These are phyloP conservation scores for Sparidentex hasta DNA, from an alignment of 2,797 vertebrate species.

Conservation along the genomic window DNA sequence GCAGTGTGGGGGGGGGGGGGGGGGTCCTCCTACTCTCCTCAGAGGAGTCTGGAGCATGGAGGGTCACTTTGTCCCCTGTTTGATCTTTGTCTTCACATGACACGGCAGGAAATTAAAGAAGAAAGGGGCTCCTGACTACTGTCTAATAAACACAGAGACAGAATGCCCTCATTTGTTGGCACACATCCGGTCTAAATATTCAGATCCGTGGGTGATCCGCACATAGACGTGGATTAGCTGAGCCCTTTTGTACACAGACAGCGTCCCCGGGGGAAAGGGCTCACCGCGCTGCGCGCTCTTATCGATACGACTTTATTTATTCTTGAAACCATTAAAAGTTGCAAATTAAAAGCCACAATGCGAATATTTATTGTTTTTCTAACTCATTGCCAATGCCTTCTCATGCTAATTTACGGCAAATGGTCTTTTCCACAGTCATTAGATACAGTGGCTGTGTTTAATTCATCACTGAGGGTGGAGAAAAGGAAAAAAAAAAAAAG, in stretches of 20 bases:
- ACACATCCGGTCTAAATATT: slow-evolving; percentile 62
- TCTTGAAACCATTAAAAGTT: slow-evolving; percentile 39
- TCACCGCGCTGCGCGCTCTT: slow-evolving; percentile 5
- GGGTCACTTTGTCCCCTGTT: slow-evolving; percentile 86
- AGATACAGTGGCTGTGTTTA: slow-evolving; percentile 48
- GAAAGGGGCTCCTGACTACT: slow-evolving; percentile 84
- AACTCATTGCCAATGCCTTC: slow-evolving; percentile 50
- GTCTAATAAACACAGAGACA: slow-evolving; percentile 83
- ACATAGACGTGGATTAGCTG: slow-evolving; percentile 46
- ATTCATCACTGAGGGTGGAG: slow-evolving; percentile 39
- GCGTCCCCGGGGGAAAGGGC: slow-evolving; percentile 12
- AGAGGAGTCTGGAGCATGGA: slow-evolving; percentile 77
- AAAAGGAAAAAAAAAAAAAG: slow-evolving; percentile 37
- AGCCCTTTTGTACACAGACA: slow-evolving; percentile 32
- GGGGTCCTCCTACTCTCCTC: slow-evolving; percentile 65
- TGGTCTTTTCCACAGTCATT: slow-evolving; percentile 54
- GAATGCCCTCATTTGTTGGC: slow-evolving; percentile 76
- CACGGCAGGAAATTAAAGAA: slow-evolving; percentile 88
- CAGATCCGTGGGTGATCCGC: slow-evolving; percentile 41
- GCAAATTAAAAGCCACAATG: slow-evolving; percentile 28
- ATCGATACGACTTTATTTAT: slow-evolving; percentile 47
- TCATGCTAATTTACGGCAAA: slow-evolving; percentile 56
- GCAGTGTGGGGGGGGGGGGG: too few species aligned
- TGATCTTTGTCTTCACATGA: slow-evolving; percentile 86
- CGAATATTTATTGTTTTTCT: slow-evolving; percentile 51